Percentiles rank a stretch among this genome's conserved stretches.
phyloP scores from a whole-genome alignment of 2,888 invertebrate genomes.

The Fragum fragum region DNA sequence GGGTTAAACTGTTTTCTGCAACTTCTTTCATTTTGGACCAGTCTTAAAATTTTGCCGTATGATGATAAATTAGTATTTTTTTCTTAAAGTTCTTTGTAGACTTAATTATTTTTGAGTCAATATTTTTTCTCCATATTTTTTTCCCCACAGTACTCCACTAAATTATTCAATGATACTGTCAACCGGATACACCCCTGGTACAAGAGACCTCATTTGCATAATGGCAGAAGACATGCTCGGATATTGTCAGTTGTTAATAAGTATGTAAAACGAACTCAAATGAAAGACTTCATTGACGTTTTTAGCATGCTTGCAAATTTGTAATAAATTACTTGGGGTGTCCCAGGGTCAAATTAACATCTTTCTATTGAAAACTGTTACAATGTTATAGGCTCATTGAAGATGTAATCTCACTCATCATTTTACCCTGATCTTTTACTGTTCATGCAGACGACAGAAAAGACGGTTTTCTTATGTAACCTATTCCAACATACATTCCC shows the following conservation, averaged over 20 bases:
- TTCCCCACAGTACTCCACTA: too few relatives aligned
- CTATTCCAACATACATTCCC: too few relatives aligned
- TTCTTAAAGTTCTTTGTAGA: too few relatives aligned
- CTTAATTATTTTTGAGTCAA: too few relatives aligned
- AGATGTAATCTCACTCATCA: constrained; percentile 18
- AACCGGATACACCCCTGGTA: background rate
- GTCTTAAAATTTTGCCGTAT: too few relatives aligned
- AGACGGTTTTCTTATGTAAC: too few relatives aligned
- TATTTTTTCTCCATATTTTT: too few relatives aligned
- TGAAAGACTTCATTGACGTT: constrained; percentile 1
- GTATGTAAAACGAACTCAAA: background rate
- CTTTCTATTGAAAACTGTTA: constrained; percentile 28
- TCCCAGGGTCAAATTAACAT: constrained; percentile 24
- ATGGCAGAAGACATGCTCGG: background rate
- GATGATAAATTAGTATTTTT: too few relatives aligned
- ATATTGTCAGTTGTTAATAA: background rate
- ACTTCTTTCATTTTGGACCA: too few relatives aligned
- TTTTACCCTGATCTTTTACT: constrained; percentile 17
- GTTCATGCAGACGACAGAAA: too few relatives aligned
- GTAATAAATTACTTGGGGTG: constrained; percentile 22
- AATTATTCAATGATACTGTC: too few relatives aligned
- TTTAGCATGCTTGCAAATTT: constrained; percentile 12
- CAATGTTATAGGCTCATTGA: constrained; percentile 25
- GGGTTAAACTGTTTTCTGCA: too few relatives aligned
- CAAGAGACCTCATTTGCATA: background rate